These are phyloP conservation scores for Drosophila grimshawi DNA, from an alignment of 1,140 invertebrate genomes.

Conservation along the genomic window DNA sequence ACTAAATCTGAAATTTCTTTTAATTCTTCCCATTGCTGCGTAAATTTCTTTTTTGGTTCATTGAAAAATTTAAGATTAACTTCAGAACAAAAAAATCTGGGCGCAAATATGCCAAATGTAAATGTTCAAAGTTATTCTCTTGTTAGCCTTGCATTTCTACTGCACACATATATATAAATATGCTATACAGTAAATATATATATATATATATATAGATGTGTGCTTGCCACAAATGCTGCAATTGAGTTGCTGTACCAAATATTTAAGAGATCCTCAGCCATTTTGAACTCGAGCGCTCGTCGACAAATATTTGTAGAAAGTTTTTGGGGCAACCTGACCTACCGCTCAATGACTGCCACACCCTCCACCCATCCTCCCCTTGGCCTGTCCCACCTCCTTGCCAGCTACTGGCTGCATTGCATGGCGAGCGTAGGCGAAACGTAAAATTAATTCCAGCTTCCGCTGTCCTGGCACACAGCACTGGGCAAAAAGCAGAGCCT, in stretches of 20 bases:
- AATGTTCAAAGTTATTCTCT: slow-evolving; percentile 16
- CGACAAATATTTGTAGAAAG: slow-evolving; percentile 45
- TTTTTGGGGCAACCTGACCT: slow-evolving; percentile 16
- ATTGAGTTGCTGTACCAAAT: slow-evolving; percentile 28
- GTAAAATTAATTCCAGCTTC: slow-evolving; percentile 53
- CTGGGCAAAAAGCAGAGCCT: slow-evolving; percentile 9
- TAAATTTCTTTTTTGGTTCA: not conserved
- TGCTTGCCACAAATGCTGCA: slow-evolving; percentile 24
- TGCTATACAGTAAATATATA: not conserved
- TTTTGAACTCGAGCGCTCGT: slow-evolving; percentile 31
- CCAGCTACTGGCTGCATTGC: not conserved
- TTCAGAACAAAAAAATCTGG: not conserved
- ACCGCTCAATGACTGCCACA: not conserved
- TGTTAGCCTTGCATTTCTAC: slow-evolving; percentile 18
- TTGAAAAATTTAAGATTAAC: not conserved
- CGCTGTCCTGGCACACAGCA: slow-evolving; percentile 19
- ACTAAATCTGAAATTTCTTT: not conserved
- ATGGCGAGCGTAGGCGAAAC: slow-evolving; percentile 34
- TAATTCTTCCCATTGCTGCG: not conserved
- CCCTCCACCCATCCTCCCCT: not conserved
- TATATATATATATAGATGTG: not conserved
- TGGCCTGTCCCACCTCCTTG: too few species aligned
- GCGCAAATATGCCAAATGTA: slow-evolving; percentile 17
- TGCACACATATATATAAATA: too few species aligned
- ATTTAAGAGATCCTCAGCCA: slow-evolving; percentile 24